phyloP scores from a whole-genome alignment of 2,113 vertebrate genomes.

The Archocentrus centrarchus region DNA sequence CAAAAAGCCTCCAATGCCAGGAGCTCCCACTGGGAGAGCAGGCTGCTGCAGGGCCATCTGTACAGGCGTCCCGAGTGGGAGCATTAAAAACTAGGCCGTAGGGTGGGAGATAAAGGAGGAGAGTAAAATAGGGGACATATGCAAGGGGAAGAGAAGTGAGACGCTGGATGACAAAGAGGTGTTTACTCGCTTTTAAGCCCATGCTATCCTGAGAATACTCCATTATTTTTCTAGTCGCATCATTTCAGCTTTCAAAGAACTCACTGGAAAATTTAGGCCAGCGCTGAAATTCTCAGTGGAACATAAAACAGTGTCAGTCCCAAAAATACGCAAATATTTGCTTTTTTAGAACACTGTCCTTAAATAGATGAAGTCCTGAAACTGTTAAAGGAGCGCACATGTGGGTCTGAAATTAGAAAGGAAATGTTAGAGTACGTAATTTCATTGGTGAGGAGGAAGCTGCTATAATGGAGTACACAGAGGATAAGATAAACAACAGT shows the following conservation, averaged over 20 bases:
- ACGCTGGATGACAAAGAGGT: constrained; percentile 47
- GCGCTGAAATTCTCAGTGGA: constrained; percentile 47
- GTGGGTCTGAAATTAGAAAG: constrained; percentile 57
- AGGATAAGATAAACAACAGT: constrained; percentile 27
- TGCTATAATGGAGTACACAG: background rate
- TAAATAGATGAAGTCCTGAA: constrained; percentile 61
- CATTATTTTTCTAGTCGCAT: constrained; percentile 12
- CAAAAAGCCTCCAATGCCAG: constrained; percentile 62
- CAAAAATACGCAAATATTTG: constrained; percentile 60
- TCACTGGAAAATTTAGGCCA: constrained; percentile 55
- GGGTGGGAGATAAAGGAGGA: constrained; percentile 22
- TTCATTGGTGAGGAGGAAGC: constrained; percentile 2
- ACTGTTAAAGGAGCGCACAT: constrained; percentile 41
- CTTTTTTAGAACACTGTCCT: constrained; percentile 52
- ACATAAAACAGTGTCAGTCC: constrained; percentile 64
- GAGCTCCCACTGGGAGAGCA: constrained; percentile 64
- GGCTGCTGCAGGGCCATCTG: constrained; percentile 74
- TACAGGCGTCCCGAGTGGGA: constrained; percentile 51
- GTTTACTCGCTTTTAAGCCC: constrained; percentile 40
- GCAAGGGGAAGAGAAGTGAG: constrained; percentile 5
- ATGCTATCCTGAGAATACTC: constrained; percentile 7
- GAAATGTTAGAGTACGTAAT: constrained; percentile 45
- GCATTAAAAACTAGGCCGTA: constrained; percentile 43
- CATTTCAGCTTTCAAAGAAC: constrained; percentile 67
- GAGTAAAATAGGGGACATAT: constrained; percentile 13